Conservation (phyloP, 2,797 vertebrate species). For the Bradypodion ventrale region DNA sequence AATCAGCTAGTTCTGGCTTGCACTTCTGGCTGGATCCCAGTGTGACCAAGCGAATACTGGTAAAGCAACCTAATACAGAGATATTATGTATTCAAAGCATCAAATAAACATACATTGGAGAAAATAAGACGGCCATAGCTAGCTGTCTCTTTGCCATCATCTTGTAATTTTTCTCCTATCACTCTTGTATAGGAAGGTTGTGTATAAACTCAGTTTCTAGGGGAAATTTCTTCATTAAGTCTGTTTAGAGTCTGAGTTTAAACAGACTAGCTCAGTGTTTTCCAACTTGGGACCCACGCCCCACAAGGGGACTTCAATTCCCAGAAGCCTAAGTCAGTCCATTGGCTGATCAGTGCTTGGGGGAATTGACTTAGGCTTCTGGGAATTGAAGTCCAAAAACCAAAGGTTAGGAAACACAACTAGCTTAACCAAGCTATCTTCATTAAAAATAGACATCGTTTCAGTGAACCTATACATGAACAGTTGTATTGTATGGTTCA, state of each 20-base stretch:
- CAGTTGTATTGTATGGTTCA: not conserved
- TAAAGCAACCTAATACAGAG: slow-evolving; percentile 3
- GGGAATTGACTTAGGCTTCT: too few relatives aligned
- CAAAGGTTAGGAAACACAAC: too few relatives aligned
- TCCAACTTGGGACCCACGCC: too few relatives aligned
- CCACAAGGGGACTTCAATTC: too few relatives aligned
- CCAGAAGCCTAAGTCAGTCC: too few relatives aligned
- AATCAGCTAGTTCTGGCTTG: slow-evolving; percentile 47
- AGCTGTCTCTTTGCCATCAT: not conserved
- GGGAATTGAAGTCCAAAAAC: too few relatives aligned
- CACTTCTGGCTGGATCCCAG: slow-evolving; percentile 44
- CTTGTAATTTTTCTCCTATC: not conserved
- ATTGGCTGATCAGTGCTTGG: too few relatives aligned
- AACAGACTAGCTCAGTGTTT: too few relatives aligned
- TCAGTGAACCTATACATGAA: not conserved
- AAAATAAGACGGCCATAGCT: not conserved
- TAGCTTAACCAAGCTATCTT: not conserved
- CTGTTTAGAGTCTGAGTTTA: not conserved
- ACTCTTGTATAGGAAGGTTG: too few relatives aligned
- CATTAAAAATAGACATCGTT: not conserved
- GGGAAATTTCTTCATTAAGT: too few relatives aligned
- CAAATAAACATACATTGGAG: not conserved
- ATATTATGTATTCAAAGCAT: not conserved
- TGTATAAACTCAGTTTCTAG: too few relatives aligned
- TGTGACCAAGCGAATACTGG: slow-evolving; percentile 18